Evolutionary conservation across 2,797 vertebrate genomes (phyloP), one percentile per base, ranked within the genome.

Genomic region (Philypnodon macrostomus): DNA sequence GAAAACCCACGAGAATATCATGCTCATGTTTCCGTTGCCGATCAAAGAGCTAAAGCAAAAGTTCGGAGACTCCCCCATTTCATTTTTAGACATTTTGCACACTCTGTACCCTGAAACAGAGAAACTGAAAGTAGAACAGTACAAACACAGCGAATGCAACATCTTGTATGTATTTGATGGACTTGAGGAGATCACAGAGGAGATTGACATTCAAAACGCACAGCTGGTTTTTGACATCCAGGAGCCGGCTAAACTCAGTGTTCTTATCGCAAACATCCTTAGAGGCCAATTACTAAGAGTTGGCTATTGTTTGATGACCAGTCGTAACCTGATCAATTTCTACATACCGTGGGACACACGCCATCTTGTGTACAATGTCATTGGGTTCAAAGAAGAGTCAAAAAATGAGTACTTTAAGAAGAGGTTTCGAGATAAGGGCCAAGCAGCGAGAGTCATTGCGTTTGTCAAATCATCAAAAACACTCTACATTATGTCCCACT

Each of bases 401-500:
- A 89, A 65, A 55, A 79, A 88, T 0, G 64, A 63, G 34, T 92
- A 85, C 73, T 91, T 92, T 31, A 53, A 21, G 18, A 87, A 63
- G 50, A 79, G 75, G 14, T 85, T 88, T 27, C n/a, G 4, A 2
- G 64, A 91, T 3, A 49, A 32, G 1, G 51, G 18, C 6, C 73
- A 86, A 44, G 87, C 88, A 1, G 58, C 63, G 16, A 58, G 11
- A 50, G 78, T 89, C 6, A 69, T 89, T 2, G 48, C 33, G 1
- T 60, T 86, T 1, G 23, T 89, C 13, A 73, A 57, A 16, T 86
- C 85, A 4, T 36, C 38, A 26, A 87, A 70, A 60, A 88, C 82
- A 1, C 70, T 92, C 19, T 58, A 65, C 48, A 75, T 89, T 50
- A 90, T 92, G 91, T 91, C 90, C 67, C 84, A 89, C 56, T 61